Percentiles rank a stretch among this genome's conserved stretches.
Evolutionary conservation across 2,113 vertebrate genomes (phyloP).

Genomic region (Lepus americanus): DNA sequence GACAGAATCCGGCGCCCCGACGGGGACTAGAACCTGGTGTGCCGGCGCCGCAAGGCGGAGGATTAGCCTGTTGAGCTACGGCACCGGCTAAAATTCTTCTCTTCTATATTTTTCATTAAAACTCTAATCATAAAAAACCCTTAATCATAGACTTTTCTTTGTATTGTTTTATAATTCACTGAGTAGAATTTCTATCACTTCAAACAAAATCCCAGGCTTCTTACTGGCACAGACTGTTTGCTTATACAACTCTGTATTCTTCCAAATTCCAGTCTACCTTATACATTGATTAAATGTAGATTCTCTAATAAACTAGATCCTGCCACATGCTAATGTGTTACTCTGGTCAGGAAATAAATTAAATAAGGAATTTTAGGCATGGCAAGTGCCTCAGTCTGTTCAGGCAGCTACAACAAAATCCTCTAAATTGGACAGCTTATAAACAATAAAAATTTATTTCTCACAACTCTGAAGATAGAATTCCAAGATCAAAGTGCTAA

Average conservation of each 20-base stretch:
- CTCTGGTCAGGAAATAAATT: background rate
- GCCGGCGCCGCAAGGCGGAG: no score
- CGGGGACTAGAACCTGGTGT: no score
- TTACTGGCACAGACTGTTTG: background rate
- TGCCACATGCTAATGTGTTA: constrained; percentile 1
- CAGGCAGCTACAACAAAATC: background rate
- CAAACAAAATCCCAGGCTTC: constrained; percentile 47
- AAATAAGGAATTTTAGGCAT: constrained; percentile 19
- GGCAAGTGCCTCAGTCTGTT: background rate
- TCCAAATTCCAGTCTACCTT: constrained; percentile 36
- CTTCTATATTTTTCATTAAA: constrained; percentile 27
- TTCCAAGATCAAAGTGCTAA: background rate
- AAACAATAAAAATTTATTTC: background rate
- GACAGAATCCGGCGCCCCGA: no score
- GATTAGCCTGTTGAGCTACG: no score
- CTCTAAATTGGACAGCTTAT: background rate
- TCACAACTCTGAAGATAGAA: background rate
- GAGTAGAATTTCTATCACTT: background rate
- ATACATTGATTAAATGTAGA: constrained; percentile 7
- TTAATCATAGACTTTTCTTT: background rate
- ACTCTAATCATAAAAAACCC: no score
- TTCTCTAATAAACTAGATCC: constrained; percentile 22
- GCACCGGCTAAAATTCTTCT: background rate
- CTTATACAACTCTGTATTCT: constrained; percentile 11
- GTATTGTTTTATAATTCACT: background rate